These are phyloP conservation scores for Apodemia duryi DNA, from an alignment of 2,888 invertebrate genomes.

Conservation along the genomic window DNA sequence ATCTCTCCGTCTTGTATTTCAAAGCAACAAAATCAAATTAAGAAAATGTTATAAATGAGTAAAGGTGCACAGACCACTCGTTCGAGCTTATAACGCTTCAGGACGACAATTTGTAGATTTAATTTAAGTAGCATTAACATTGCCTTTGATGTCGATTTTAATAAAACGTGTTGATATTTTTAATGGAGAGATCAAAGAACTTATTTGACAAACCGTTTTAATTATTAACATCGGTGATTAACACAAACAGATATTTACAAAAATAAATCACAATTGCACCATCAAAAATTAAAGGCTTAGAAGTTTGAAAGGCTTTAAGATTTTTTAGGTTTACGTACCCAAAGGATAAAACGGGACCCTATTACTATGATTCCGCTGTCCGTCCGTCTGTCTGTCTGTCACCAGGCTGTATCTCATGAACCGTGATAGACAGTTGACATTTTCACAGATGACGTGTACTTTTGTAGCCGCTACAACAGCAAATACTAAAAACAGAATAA, in stretches of 20 bases:
- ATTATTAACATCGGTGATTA: background rate
- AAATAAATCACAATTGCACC: background rate
- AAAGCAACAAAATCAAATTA: conserved; percentile 12
- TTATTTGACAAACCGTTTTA: background rate
- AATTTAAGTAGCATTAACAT: conserved; percentile 3
- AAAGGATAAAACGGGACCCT: too few relatives aligned
- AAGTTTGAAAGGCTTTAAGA: background rate
- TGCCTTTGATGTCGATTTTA: conserved; percentile 14
- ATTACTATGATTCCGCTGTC: too few relatives aligned
- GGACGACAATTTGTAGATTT: background rate
- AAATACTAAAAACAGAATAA: too few relatives aligned
- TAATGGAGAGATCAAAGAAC: conserved; percentile 23
- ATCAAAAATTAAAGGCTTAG: background rate
- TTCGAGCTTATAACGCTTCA: background rate
- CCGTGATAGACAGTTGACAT: too few relatives aligned
- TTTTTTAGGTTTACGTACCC: too few relatives aligned
- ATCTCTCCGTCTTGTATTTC: conserved; percentile 6
- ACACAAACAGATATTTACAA: background rate
- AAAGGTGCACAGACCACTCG: background rate
- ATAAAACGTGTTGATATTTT: conserved; percentile 23
- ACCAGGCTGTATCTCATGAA: too few relatives aligned
- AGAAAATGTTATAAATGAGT: background rate
- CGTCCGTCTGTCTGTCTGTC: too few relatives aligned
- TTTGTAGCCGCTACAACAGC: too few relatives aligned
- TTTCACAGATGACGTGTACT: too few relatives aligned